Evolutionary conservation across 2,113 vertebrate species (phyloP).

Genomic region (Callipepla californica): DNA sequence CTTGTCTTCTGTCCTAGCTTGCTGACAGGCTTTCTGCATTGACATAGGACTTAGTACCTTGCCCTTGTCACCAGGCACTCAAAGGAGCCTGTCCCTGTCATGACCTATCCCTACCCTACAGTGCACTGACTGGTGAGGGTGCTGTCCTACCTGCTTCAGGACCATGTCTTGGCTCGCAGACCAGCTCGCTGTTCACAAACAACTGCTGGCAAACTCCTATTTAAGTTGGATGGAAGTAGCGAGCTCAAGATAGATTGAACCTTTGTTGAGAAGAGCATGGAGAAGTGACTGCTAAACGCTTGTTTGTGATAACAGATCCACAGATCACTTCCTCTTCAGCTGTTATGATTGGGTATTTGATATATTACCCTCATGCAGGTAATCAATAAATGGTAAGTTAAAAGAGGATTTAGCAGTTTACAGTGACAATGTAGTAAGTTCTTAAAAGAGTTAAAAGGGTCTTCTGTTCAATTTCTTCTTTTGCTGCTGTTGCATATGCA

Average conservation of each 20-base stretch:
- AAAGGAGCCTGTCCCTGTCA: background rate
- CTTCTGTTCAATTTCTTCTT: background rate
- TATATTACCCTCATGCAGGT: conserved; percentile 81
- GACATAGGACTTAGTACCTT: background rate
- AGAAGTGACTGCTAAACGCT: conserved; percentile 79
- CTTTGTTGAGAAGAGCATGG: conserved; percentile 80
- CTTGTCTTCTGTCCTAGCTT: background rate
- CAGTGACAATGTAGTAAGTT: background rate
- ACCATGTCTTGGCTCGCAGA: background rate
- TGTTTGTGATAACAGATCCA: conserved; percentile 77
- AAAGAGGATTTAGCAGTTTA: conserved; percentile 50
- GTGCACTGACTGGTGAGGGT: background rate
- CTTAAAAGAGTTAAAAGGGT: background rate
- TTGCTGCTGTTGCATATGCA: background rate
- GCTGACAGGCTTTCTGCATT: background rate
- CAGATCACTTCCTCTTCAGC: conserved; percentile 84
- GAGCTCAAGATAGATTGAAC: conserved; percentile 63
- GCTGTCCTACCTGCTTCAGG: background rate
- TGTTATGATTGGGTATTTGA: conserved; percentile 82
- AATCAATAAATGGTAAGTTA: conserved; percentile 84
- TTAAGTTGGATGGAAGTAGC: conserved; percentile 79
- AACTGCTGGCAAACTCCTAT: conserved; percentile 83
- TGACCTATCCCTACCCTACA: background rate
- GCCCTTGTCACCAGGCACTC: background rate
- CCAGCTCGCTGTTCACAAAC: background rate